These are phyloP conservation scores for Odontomyia ornata DNA, from an alignment of 2,888 invertebrate genomes.

Conservation along the genomic window DNA sequence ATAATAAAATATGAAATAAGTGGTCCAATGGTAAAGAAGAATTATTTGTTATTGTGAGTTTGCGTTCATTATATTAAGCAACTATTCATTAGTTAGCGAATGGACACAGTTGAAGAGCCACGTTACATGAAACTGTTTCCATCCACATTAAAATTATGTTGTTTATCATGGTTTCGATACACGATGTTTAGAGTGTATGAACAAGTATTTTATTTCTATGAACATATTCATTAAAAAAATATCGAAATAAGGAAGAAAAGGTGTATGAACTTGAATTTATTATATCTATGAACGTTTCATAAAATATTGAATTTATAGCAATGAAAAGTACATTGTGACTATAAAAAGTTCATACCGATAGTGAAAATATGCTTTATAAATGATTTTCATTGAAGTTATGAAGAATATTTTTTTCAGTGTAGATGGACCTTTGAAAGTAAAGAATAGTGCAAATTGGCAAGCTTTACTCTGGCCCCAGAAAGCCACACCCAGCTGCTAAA, in stretches of 20 bases:
- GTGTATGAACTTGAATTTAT: not conserved
- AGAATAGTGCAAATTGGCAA: too few relatives aligned
- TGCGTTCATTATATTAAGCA: not conserved
- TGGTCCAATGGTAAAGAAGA: too few relatives aligned
- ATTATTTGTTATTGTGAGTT: not conserved
- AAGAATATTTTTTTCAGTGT: constrained; percentile 8
- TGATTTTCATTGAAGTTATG: not conserved
- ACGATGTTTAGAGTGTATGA: too few relatives aligned
- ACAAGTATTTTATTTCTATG: not conserved
- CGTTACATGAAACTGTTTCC: not conserved
- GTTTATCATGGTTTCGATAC: too few relatives aligned
- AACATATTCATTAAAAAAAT: not conserved
- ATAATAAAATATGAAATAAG: too few relatives aligned
- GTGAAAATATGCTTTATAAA: not conserved
- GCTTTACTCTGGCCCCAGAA: too few relatives aligned
- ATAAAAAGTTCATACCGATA: not conserved
- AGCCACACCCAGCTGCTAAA: too few relatives aligned
- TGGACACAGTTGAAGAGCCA: not conserved
- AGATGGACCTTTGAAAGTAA: too few relatives aligned
- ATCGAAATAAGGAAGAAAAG: not conserved
- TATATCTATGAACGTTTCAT: not conserved
- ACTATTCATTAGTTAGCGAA: not conserved
- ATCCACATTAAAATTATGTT: not conserved
- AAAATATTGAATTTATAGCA: not conserved
- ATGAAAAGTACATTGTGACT: not conserved